These are phyloP conservation scores for Hesperia comma DNA, from an alignment of 2,888 invertebrate genomes.

Conservation along the genomic window DNA sequence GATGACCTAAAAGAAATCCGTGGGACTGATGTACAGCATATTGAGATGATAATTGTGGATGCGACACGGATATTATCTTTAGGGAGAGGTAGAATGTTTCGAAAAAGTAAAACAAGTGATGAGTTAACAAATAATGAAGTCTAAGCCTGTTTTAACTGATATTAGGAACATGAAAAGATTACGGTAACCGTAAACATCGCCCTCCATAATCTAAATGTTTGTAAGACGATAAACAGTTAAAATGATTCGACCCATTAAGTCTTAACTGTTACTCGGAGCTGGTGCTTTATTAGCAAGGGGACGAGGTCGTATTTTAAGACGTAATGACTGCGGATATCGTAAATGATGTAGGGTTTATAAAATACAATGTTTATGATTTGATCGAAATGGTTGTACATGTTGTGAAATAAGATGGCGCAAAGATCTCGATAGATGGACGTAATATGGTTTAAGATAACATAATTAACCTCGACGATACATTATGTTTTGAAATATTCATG, in stretches of 20 bases:
- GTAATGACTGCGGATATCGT: conserved; percentile 16
- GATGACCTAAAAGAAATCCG: too few species aligned
- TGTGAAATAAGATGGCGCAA: not conserved
- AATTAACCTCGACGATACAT: too few species aligned
- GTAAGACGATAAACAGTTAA: conserved; percentile 19
- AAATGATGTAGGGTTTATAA: conserved; percentile 23
- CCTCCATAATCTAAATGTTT: conserved; percentile 18
- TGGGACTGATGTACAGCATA: too few species aligned
- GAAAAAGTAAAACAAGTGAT: too few species aligned
- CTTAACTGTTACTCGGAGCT: conserved; percentile 20
- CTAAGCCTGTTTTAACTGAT: not conserved
- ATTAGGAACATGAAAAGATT: not conserved
- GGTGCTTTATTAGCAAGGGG: conserved; percentile 29
- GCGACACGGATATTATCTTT: too few species aligned
- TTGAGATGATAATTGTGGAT: too few species aligned
- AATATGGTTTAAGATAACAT: too few species aligned
- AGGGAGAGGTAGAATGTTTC: too few species aligned
- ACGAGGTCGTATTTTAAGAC: conserved; percentile 21
- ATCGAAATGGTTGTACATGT: not conserved
- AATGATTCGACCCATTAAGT: conserved; percentile 30
- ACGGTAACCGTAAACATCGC: conserved; percentile 11
- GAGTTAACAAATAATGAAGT: too few species aligned
- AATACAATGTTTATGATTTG: conserved; percentile 11
- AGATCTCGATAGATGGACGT: too few species aligned
- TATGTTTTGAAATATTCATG: too few species aligned